Evolutionary conservation across 2,888 invertebrate species (phyloP).

Genomic region (Nasonovia ribisnigri): DNA sequence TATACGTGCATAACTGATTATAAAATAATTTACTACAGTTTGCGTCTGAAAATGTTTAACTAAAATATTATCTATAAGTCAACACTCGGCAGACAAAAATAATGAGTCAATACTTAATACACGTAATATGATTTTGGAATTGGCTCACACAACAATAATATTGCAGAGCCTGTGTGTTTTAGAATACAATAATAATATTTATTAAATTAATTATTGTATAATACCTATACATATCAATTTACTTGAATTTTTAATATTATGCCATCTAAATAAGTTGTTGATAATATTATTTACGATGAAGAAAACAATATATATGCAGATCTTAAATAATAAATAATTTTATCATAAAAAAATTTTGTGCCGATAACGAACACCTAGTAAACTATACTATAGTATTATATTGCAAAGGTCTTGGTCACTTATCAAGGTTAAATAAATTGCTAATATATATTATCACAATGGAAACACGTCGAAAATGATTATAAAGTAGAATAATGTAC

Average conservation of each 20-base stretch:
- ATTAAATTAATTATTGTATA: neutral
- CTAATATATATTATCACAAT: neutral
- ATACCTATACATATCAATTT: neutral
- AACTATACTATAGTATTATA: neutral
- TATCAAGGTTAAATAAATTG: slow-evolving; percentile 40
- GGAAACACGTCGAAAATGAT: neutral
- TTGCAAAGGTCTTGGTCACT: slow-evolving; percentile 46
- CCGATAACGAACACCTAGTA: neutral
- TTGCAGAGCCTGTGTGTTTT: neutral
- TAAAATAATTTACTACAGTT: neutral
- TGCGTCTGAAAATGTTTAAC: neutral
- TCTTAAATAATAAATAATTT: neutral
- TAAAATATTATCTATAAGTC: neutral
- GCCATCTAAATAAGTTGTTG: neutral
- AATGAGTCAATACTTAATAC: neutral
- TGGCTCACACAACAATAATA: neutral
- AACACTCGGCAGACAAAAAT: neutral
- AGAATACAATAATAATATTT: neutral
- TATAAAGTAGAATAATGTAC: neutral
- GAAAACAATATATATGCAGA: neutral
- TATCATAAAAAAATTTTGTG: neutral
- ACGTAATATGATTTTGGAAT: neutral
- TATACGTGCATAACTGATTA: neutral
- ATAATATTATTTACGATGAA: neutral
- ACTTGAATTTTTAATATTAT: neutral